Percentiles rank a stretch among this genome's conserved stretches.
These are phyloP conservation scores for Narcine bancroftii DNA, from an alignment of 2,113 vertebrate species.

Conservation along the genomic window DNA sequence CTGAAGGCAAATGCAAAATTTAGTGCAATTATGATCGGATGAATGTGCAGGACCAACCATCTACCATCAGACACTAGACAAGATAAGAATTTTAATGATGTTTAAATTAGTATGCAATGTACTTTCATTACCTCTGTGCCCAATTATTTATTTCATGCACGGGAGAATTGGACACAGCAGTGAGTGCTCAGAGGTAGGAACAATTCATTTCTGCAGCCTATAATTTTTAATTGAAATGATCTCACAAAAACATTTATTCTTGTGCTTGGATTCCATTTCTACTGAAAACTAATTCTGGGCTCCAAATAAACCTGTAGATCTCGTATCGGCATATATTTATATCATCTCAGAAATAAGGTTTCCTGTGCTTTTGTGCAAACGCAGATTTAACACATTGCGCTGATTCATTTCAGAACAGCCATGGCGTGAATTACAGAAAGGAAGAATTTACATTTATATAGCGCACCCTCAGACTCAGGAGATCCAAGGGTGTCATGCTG, in stretches of 20 bases:
- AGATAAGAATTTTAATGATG: not conserved
- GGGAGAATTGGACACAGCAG: not conserved
- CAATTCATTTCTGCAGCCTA: conserved; percentile 26
- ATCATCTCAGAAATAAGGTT: not conserved
- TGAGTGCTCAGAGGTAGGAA: conserved; percentile 15
- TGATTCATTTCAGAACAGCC: not conserved
- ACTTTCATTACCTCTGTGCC: conserved; percentile 18
- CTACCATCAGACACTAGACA: not conserved
- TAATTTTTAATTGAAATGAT: conserved; percentile 8
- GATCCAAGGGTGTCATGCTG: not conserved
- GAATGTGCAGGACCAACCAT: not conserved
- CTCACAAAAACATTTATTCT: conserved; percentile 18
- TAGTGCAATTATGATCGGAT: conserved; percentile 23
- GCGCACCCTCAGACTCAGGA: not conserved
- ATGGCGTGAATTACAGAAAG: not conserved
- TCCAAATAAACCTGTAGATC: not conserved
- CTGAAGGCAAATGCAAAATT: conserved; percentile 11
- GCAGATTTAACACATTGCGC: not conserved
- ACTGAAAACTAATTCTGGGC: not conserved
- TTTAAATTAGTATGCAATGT: conserved; percentile 17
- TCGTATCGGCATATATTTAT: not conserved
- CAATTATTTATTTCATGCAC: conserved; percentile 15
- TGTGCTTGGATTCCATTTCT: not conserved
- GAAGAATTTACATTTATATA: not conserved
- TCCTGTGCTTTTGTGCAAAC: not conserved